Conservation (phyloP, 2,113 vertebrate genomes). For the Hipposideros armiger region DNA sequence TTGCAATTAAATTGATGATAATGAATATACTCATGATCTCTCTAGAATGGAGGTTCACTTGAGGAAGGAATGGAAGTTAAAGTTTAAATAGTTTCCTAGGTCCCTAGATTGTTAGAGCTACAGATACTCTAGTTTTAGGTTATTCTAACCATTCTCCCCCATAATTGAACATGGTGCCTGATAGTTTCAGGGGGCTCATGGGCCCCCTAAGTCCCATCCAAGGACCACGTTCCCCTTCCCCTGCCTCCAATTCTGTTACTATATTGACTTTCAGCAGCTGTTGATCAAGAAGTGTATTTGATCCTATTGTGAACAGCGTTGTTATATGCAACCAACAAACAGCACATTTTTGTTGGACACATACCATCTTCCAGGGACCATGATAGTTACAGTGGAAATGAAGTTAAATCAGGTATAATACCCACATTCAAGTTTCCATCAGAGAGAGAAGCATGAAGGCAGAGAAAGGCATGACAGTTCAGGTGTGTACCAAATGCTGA, state of each 20-base stretch:
- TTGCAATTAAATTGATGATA: background rate
- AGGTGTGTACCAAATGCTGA: background rate
- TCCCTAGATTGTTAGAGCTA: background rate
- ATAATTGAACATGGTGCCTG: background rate
- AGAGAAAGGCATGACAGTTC: background rate
- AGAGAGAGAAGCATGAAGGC: background rate
- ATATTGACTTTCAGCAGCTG: background rate
- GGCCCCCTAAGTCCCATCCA: background rate
- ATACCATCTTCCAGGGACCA: background rate
- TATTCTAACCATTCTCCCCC: background rate
- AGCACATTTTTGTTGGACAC: background rate
- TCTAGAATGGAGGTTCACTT: background rate
- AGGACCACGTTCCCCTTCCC: background rate
- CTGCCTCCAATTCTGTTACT: background rate
- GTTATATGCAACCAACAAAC: background rate
- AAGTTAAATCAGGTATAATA: background rate
- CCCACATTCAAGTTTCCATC: background rate
- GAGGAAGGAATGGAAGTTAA: background rate
- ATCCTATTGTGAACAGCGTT: background rate
- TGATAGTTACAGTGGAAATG: background rate
- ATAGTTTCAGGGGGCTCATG: background rate
- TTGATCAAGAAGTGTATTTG: background rate
- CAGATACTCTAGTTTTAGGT: background rate
- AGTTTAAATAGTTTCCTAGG: background rate
- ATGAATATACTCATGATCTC: background rate